These are phyloP conservation scores for Lepidotrigona ventralis DNA, from an alignment of 1,140 invertebrate species.

Conservation along the genomic window DNA sequence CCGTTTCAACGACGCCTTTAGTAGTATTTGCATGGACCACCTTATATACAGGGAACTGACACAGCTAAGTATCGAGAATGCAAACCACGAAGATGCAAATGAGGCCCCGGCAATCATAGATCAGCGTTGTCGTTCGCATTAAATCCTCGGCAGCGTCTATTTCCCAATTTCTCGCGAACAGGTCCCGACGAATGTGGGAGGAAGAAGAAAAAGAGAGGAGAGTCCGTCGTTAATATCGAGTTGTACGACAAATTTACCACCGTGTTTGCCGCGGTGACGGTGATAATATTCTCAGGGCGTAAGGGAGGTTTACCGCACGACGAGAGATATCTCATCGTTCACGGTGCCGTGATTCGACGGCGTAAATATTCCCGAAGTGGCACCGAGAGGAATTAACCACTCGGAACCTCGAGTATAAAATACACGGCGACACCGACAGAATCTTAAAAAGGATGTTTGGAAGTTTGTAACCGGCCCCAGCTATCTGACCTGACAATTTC, in stretches of 20 bases:
- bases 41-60: not conserved
- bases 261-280: not conserved
- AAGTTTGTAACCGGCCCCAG: not conserved
- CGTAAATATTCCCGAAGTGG: constrained; percentile 9
- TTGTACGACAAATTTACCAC: not conserved
- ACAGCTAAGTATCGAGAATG: not conserved
- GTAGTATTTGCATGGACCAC: not conserved
- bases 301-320: not conserved
- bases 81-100: not conserved
- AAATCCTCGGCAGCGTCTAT: not conserved
- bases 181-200: no score
- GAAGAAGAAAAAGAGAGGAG: not conserved
- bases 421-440: not conserved
- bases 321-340: constrained; percentile 14
- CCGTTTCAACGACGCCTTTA: no score
- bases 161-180: not conserved
- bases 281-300: not conserved
- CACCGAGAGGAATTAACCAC: constrained; percentile 18
- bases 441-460: not conserved
- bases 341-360: constrained; percentile 23
- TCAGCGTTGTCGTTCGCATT: not conserved
- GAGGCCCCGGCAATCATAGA: not conserved
- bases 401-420: not conserved
- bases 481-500: not conserved
- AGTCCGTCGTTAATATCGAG: not conserved